phyloP scores from a whole-genome alignment of 2,797 vertebrate genomes.

The Chloroceryle inda region DNA sequence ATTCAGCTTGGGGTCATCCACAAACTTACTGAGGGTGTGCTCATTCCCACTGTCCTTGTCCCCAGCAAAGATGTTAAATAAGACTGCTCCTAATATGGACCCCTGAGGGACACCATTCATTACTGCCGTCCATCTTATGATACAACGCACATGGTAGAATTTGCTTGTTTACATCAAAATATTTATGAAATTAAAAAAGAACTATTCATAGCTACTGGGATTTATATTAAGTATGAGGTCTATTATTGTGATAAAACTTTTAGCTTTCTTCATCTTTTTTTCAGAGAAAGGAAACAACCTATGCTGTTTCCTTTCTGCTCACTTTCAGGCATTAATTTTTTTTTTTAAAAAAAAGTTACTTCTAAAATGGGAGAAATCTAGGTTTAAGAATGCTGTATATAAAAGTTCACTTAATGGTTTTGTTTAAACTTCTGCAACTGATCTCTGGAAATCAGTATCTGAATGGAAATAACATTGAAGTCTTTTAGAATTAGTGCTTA shows the following conservation, averaged over 20 bases:
- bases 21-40: not conserved
- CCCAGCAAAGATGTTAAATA: not conserved
- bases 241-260: not conserved
- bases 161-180: not conserved
- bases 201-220: not conserved
- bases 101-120: not conserved
- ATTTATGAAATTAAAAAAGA: not conserved
- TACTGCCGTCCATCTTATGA: not conserved
- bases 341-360: not conserved
- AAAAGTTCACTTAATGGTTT: not conserved
- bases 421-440: not conserved
- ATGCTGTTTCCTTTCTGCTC: not conserved
- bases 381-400: not conserved
- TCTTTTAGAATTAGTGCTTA: not conserved
- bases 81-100: fast-evolving
- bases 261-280: not conserved
- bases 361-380: not conserved
- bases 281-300: not conserved
- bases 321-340: not conserved
- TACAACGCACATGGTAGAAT: not conserved
- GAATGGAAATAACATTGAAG: not conserved
- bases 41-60: not conserved
- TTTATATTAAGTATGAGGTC: not conserved
- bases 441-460: not conserved
- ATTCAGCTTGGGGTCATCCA: not conserved